Conservation (phyloP, 2,797 vertebrate species). For the Sandelia bainsii region DNA sequence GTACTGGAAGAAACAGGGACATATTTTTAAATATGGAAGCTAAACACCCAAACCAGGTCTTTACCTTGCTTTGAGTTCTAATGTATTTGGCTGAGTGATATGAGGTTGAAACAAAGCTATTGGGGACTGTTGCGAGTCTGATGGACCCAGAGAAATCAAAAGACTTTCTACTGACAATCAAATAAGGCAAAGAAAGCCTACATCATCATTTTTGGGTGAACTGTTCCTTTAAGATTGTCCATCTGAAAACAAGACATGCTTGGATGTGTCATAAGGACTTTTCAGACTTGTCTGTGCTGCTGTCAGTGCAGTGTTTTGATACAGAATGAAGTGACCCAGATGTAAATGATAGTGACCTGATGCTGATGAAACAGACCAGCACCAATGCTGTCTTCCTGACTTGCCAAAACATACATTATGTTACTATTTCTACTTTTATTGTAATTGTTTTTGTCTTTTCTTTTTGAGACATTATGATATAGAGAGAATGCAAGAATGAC, state of each 20-base stretch:
- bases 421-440: slow-evolving; percentile 58
- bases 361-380: slow-evolving; percentile 40
- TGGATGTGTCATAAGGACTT: slow-evolving; percentile 3
- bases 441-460: slow-evolving; percentile 47
- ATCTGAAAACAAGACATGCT: background rate
- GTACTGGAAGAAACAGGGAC: too few relatives aligned
- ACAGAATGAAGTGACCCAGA: slow-evolving; percentile 20
- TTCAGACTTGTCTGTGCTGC: slow-evolving; percentile 29
- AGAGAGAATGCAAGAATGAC: slow-evolving; percentile 69
- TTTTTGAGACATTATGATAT: slow-evolving; percentile 35
- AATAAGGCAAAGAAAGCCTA: slow-evolving; percentile 2
- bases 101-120: background rate
- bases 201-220: slow-evolving; percentile 40
- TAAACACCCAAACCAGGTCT: too few relatives aligned
- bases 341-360: slow-evolving; percentile 20
- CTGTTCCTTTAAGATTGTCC: slow-evolving; percentile 1
- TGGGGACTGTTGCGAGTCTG: background rate
- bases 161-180: background rate
- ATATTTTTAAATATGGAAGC: too few relatives aligned
- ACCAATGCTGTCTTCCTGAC: slow-evolving; percentile 65
- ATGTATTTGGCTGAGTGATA: background rate
- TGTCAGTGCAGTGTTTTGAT: slow-evolving; percentile 34
- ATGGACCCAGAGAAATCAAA: background rate
- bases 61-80: background rate
- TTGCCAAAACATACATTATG: slow-evolving; percentile 35